Conservation (phyloP, 1,140 invertebrate species). For the Zeugodacus cucurbitae region DNA sequence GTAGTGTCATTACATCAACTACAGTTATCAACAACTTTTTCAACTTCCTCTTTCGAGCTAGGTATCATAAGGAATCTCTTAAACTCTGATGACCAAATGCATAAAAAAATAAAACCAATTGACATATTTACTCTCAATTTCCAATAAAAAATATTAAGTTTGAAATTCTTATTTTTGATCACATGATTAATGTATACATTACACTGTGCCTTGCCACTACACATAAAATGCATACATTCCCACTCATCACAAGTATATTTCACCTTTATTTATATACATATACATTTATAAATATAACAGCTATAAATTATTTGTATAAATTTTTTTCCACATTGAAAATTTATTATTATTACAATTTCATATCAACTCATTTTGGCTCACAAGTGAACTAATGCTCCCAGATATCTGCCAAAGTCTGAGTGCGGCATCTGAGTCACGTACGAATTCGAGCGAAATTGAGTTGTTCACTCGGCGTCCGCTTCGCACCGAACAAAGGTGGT, state of each 20-base stretch:
- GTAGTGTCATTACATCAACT: no score
- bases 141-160: no score
- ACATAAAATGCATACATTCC: neutral
- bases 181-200: neutral
- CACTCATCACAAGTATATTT: neutral
- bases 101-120: no score
- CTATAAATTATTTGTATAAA: neutral
- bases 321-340: neutral
- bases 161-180: no score
- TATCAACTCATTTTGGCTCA: constrained; percentile 1
- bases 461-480: neutral
- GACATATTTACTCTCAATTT: no score
- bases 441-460: constrained; percentile 41
- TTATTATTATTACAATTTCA: constrained; percentile 34
- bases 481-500: neutral
- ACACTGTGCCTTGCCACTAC: neutral
- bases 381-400: neutral
- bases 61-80: no score
- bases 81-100: no score
- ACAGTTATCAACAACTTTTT: no score
- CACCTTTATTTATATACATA: neutral
- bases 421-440: constrained; percentile 60
- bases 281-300: neutral
- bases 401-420: neutral
- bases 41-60: no score